Evolutionary conservation across 2,888 invertebrate genomes (phyloP), one percentile per base, ranked within the genome.

Genomic region (Salticus scenicus): DNA sequence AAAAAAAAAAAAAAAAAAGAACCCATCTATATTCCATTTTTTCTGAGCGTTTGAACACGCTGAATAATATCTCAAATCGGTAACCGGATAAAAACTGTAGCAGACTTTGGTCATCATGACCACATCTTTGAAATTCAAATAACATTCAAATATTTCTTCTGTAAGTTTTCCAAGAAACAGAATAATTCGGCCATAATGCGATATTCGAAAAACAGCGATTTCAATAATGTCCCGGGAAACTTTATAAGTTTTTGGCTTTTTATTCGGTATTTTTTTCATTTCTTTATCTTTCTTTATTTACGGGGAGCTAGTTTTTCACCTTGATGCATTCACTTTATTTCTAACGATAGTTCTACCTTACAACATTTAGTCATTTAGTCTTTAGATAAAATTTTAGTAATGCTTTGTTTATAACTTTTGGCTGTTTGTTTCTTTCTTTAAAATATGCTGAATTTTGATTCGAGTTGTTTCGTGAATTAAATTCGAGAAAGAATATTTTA

Each of bases 111-210:
- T 47, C 42, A 47, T 47, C 42, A 47, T 47, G 42, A 47, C 42
- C 42, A 47, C 57, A 24, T 5, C 57, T 57, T 57, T 57, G 57
- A 57, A 57, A 57, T 57, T 57, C 57, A 57, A 57, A 57, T 57
- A 57, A 24, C 57, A 57, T 57, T 57, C 57, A 57, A 57, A 57
- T 57, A 24, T 57, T 24, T 24, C 24, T 57, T 57, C 17, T 47
- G 2, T 24, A 24, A 57, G 57, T 57, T 57, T 57, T 24, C 57
- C 57, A 24, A 24, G 24, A 57, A 24, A 12, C 24, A 24, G 57
- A 57, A 57, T 57, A 57, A 57, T 57, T 24, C 24, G 57, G 57
- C 24, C 24, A 57, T 57, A 57, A 57, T 24, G 57, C 24, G 57
- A 57, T 57, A 57, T 57, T 57, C 57, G 5, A 24, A 24, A 24